Percentiles rank a stretch among this genome's conserved stretches.
Conservation (phyloP, 2,888 invertebrate species). For the Siphlonurus alternatus region DNA sequence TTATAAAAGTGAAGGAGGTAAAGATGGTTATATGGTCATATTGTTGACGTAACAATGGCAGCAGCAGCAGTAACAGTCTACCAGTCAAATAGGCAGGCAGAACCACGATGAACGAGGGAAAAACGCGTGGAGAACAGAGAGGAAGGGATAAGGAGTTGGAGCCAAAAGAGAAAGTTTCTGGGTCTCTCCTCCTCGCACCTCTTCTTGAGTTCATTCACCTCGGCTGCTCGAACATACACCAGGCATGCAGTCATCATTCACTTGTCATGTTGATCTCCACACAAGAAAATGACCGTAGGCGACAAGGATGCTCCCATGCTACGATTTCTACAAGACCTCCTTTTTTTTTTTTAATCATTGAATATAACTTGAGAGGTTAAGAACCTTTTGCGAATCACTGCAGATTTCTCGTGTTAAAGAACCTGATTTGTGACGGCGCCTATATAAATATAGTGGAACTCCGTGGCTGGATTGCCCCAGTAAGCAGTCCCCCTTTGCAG, state of each 20-base stretch:
- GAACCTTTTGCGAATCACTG: no score
- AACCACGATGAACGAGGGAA: not conserved
- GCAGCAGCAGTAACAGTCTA: not conserved
- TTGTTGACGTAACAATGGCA: not conserved
- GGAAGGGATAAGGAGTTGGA: not conserved
- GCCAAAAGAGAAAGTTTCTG: not conserved
- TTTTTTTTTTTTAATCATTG: no score
- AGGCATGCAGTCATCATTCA: no score
- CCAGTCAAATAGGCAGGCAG: not conserved
- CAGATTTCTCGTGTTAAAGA: no score
- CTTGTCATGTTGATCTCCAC: no score
- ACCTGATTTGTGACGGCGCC: not conserved
- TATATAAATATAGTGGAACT: not conserved
- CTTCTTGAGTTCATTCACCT: not conserved
- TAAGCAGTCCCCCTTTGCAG: no score
- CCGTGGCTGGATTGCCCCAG: not conserved
- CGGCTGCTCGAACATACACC: no score
- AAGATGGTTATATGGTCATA: not conserved
- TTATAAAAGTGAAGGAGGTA: not conserved
- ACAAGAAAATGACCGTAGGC: no score
- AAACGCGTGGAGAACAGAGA: not conserved
- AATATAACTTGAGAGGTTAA: no score
- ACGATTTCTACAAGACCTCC: no score
- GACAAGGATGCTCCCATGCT: no score
- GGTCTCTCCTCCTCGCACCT: not conserved